A percentile compares a stretch with the other conserved stretches of the same genome.
phyloP scores from a whole-genome alignment of 2,888 invertebrate species.

The Himalopsyche japonica region DNA sequence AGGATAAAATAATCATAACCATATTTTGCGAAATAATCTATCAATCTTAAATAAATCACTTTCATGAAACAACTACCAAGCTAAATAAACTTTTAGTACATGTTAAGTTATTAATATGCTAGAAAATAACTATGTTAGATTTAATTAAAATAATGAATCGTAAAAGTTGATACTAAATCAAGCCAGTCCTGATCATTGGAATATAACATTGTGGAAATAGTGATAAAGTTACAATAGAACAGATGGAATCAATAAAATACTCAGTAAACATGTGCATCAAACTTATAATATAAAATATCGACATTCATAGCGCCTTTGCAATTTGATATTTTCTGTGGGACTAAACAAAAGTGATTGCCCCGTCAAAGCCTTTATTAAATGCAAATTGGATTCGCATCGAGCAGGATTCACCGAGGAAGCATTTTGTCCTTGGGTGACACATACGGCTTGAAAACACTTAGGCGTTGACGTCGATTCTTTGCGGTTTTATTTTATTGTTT shows the following conservation, averaged over 20 bases:
- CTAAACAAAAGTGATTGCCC: slow-evolving; percentile 3
- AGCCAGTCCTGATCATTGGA: too few relatives aligned
- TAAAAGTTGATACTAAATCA: too few relatives aligned
- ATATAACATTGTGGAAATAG: too few relatives aligned
- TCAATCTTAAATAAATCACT: too few relatives aligned
- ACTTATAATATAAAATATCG: neutral
- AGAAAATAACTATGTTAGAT: too few relatives aligned
- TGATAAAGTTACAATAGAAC: neutral
- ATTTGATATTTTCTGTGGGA: neutral
- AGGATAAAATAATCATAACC: too few relatives aligned
- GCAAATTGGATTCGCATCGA: neutral
- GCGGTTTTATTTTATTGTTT: neutral
- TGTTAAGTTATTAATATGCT: too few relatives aligned
- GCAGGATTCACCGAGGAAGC: neutral
- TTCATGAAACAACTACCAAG: too few relatives aligned
- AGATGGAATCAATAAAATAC: neutral
- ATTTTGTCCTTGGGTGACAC: neutral
- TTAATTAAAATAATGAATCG: too few relatives aligned
- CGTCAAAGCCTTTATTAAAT: neutral
- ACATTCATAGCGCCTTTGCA: neutral
- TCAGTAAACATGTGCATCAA: neutral
- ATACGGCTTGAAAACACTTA: neutral
- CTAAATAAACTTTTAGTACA: too few relatives aligned
- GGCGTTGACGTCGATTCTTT: neutral
- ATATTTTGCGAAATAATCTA: too few relatives aligned